Conservation (phyloP, 1,140 invertebrate species). For the Drosophila pachea region DNA sequence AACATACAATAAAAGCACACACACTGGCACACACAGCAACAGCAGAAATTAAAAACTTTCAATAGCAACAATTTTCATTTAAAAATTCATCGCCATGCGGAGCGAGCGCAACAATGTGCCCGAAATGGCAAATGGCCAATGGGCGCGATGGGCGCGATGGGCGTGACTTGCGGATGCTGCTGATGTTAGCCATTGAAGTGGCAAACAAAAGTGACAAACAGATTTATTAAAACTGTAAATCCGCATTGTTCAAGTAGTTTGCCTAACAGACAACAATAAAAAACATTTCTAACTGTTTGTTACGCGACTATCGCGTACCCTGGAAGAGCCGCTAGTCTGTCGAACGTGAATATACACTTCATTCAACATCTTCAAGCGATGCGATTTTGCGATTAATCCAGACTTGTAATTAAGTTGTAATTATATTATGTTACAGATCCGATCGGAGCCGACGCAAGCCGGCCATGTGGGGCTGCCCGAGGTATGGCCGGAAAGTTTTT, state of each 20-base stretch:
- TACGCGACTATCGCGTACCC: background rate
- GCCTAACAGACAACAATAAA: constrained; percentile 26
- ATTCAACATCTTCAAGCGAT: no score
- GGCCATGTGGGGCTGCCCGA: no score
- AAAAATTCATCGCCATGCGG: constrained; percentile 72
- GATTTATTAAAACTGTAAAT: constrained; percentile 73
- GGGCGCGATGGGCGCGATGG: background rate
- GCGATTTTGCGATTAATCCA: no score
- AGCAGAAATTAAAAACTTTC: constrained; percentile 75
- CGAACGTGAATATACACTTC: background rate
- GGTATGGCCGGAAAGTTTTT: constrained; percentile 4
- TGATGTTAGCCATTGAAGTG: constrained; percentile 63
- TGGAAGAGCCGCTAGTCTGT: background rate
- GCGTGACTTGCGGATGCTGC: constrained; percentile 11
- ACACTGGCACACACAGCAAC: constrained; percentile 53
- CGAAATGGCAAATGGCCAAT: background rate
- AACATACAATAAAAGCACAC: constrained; percentile 65
- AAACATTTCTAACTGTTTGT: constrained; percentile 10
- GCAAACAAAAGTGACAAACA: constrained; percentile 61
- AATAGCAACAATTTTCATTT: constrained; percentile 77
- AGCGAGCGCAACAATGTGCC: constrained; percentile 43
- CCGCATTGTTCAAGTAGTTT: constrained; percentile 48
- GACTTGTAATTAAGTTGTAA: no score
- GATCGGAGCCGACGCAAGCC: no score
- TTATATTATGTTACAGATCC: no score